phyloP scores from a whole-genome alignment of 2,797 vertebrate species.

The Myotis daubentonii region DNA sequence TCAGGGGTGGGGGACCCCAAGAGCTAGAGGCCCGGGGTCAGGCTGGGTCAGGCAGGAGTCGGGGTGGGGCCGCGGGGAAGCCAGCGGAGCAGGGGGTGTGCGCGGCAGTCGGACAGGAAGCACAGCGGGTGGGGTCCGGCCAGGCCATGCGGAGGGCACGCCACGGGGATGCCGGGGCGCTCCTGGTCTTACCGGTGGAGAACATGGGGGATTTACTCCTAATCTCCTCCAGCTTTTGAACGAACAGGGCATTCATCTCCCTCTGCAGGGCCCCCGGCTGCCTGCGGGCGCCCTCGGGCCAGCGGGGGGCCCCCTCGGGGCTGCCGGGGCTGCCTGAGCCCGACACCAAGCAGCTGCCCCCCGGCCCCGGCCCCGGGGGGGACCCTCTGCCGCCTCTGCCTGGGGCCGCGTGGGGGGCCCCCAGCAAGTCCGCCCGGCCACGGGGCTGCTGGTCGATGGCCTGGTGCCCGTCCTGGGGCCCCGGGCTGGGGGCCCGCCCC shows the following conservation, averaged over 20 bases:
- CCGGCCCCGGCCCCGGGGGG: slow-evolving; percentile 53
- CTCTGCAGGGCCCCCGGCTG: slow-evolving; percentile 94
- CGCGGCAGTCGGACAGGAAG: accelerated
- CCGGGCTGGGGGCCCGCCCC: slow-evolving; percentile 75
- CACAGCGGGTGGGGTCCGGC: accelerated
- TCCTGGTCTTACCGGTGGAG: slow-evolving; percentile 93
- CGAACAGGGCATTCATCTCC: slow-evolving; percentile 97
- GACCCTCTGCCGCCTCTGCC: slow-evolving; percentile 59
- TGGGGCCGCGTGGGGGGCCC: slow-evolving; percentile 2
- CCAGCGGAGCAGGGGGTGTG: not conserved
- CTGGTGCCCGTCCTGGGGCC: slow-evolving; percentile 25
- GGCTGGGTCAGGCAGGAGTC: accelerated
- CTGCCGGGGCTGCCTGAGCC: slow-evolving; percentile 89
- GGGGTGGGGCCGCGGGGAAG: not conserved
- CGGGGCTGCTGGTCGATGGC: slow-evolving; percentile 74
- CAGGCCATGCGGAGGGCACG: slow-evolving; percentile 58
- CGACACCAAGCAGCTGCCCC: slow-evolving; percentile 85
- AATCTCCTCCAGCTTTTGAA: slow-evolving; percentile 97
- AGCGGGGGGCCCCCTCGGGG: slow-evolving; percentile 85
- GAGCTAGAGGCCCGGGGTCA: too few species aligned
- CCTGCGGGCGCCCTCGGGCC: slow-evolving; percentile 89
- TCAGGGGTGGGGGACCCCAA: too few species aligned
- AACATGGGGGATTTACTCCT: slow-evolving; percentile 96
- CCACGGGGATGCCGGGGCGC: slow-evolving; percentile 77
- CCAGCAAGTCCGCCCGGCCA: slow-evolving; percentile 67